These are phyloP conservation scores for Pomacea canaliculata DNA, from an alignment of 2,888 invertebrate species.

Conservation along the genomic window DNA sequence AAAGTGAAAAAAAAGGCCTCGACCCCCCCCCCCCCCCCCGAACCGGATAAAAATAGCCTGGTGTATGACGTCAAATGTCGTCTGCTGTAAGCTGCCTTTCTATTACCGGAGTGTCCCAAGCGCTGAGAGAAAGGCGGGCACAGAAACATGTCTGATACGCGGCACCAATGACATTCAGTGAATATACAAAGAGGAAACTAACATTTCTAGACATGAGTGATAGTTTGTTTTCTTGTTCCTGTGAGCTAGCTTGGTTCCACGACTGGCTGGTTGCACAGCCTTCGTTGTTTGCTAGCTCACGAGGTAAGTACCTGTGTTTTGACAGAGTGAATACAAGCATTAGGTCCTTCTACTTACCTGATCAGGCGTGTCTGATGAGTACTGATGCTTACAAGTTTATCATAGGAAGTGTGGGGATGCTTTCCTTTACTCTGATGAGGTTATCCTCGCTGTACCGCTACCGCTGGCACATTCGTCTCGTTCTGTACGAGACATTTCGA, in stretches of 20 bases:
- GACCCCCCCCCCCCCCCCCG: too few relatives aligned
- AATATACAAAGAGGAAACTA: background rate
- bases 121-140: too few relatives aligned
- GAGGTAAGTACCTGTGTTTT: background rate
- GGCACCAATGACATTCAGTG: background rate
- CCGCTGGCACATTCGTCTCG: slow-evolving; percentile 1
- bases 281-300: background rate
- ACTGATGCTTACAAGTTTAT: background rate
- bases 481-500: background rate
- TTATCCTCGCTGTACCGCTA: background rate
- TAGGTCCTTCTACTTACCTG: background rate
- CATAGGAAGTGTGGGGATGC: background rate
- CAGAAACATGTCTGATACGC: too few relatives aligned
- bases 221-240: background rate
- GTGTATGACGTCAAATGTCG: too few relatives aligned
- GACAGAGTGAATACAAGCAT: background rate
- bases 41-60: too few relatives aligned
- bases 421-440: background rate
- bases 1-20: too few relatives aligned
- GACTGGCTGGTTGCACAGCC: background rate
- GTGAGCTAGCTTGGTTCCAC: background rate
- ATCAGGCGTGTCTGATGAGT: background rate
- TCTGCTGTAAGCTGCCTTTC: too few relatives aligned
- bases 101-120: too few relatives aligned
- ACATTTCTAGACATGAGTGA: background rate